Base-by-base conservation (phyloP, 37 sponge, comb jelly and placozoan species). In the Oopsacas minuta region DNA sequence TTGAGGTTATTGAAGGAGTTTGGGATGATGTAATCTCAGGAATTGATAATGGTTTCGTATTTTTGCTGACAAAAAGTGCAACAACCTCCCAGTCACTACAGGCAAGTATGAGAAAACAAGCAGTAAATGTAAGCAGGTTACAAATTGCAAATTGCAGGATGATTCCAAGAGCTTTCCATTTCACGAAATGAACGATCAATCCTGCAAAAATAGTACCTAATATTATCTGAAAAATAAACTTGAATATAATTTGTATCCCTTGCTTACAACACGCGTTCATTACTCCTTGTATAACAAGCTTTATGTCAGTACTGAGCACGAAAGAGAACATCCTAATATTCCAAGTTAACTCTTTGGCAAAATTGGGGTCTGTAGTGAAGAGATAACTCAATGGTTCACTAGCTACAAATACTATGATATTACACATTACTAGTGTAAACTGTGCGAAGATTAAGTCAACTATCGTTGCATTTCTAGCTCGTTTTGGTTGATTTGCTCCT, bases 161-260 rank as follows among this genome's bases (percentile, higher is more conserved):
- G 30, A 61, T 61, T 3, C 75, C 22, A 61, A 61, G 75, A 61
- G 75, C 75, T 61, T 61, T 61, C 75, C 75, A 61, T 34, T n/a
- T 3, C 7, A 61, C 75, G 28, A 20, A 61, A 25, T 61, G 22
- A 3, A n/a, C 30, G 5, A 61, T 7, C 7, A 61, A 25, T 61
- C 20, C 30, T n/a, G 28, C 22, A 20, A 3, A 5, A 20, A 61
- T 25, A 3, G 32, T 12, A 61, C 28, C 20, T 20, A 61, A 3
- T 32, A 61, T 10, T 25, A n/a, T 61, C 28, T n/a, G 20, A 61
- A 61, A 10, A 20, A 61, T 12, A 61, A 61, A 20, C 22, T 61
- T 61, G 5, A 61, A 25, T 25, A 61, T 61, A 25, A 12, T n/a
- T 61, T 61, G 28, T 25, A 61, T 61, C 22, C 75, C 75, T 61